phyloP scores from a whole-genome alignment of 2,113 vertebrate species.

The Tursiops truncatus region DNA sequence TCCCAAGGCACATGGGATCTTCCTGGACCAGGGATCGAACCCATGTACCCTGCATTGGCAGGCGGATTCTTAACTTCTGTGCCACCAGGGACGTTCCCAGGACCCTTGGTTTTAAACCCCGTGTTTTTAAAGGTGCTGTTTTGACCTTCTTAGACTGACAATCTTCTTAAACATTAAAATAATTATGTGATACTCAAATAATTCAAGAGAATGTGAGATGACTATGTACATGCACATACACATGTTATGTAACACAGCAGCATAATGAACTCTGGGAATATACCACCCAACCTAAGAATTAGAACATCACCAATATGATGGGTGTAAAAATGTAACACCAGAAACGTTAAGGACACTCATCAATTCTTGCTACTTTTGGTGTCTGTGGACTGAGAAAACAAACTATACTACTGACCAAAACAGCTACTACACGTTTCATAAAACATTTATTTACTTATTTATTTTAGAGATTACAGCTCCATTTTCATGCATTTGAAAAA shows the following conservation, averaged over 20 bases:
- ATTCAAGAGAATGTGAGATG: neutral
- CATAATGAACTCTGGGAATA: neutral
- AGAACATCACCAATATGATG: neutral
- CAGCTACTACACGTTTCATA: neutral
- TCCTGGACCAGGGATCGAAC: neutral
- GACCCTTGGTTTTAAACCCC: neutral
- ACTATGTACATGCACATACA: neutral
- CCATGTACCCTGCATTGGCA: too few relatives aligned
- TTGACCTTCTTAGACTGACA: neutral
- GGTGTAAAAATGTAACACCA: neutral
- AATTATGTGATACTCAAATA: neutral
- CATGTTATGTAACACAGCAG: neutral
- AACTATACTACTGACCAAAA: neutral
- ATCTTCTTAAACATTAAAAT: neutral
- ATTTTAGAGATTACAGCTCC: neutral
- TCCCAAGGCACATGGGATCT: neutral
- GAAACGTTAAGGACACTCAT: neutral
- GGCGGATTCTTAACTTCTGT: too few relatives aligned
- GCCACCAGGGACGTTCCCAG: neutral
- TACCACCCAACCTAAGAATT: neutral
- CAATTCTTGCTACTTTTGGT: slow-evolving; percentile 15
- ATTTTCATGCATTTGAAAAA: neutral
- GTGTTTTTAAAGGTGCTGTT: neutral
- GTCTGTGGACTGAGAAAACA: neutral
- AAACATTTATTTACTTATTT: neutral